phyloP scores from a whole-genome alignment of 2,113 vertebrate genomes.

The Cyanistes caeruleus region DNA sequence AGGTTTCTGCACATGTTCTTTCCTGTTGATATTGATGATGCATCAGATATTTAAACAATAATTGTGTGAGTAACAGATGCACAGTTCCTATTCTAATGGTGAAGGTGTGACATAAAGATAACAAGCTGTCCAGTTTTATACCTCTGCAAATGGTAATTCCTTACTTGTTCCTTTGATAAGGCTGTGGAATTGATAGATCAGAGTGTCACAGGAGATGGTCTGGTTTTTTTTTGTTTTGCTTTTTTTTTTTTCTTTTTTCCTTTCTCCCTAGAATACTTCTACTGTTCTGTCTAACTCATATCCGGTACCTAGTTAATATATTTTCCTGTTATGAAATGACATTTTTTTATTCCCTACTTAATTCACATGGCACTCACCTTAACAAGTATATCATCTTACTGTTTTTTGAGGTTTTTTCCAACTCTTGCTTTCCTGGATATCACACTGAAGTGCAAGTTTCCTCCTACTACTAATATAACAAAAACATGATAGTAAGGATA shows the following conservation, averaged over 20 bases:
- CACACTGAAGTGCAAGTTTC: not conserved
- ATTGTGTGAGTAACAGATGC: not conserved
- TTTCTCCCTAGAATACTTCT: not conserved
- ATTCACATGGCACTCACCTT: not conserved
- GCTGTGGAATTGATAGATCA: not conserved
- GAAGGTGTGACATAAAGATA: not conserved
- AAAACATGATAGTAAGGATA: not conserved
- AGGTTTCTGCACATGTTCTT: conserved; percentile 24
- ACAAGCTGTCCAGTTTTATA: not conserved
- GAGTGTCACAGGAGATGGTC: rapidly evolving
- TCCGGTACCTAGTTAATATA: rapidly evolving
- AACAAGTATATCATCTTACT: not conserved
- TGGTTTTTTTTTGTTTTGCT: not conserved
- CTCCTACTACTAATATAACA: not conserved
- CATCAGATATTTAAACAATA: not conserved
- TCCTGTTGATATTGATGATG: not conserved
- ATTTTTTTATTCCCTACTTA: not conserved
- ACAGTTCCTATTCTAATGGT: not conserved
- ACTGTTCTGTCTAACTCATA: not conserved
- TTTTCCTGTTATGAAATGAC: not conserved
- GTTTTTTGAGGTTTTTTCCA: not conserved
- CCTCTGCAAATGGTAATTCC: not conserved
- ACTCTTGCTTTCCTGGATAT: not conserved
- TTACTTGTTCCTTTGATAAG: not conserved
- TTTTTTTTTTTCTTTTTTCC: not conserved